These are phyloP conservation scores for Rhadina sibilatrix DNA, from an alignment of 2,113 vertebrate genomes.

Conservation along the genomic window DNA sequence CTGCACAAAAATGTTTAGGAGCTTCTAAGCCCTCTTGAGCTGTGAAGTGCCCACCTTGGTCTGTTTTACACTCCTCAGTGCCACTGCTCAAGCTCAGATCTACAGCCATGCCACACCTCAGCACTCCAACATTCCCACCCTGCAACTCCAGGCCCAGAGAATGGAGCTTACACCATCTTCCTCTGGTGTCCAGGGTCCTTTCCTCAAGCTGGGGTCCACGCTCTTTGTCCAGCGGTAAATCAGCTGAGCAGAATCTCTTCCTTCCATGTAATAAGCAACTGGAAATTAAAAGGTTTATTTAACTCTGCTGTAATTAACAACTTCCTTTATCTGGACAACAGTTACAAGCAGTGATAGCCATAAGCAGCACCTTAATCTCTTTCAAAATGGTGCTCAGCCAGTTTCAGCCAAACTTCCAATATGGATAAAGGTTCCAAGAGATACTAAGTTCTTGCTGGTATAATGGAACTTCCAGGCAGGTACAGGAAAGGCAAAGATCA, in stretches of 20 bases:
- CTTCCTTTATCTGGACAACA: not conserved
- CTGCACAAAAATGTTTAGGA: not conserved
- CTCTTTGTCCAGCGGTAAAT: constrained; percentile 89
- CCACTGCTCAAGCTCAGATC: not conserved
- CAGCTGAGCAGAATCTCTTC: constrained; percentile 85
- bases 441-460: not conserved
- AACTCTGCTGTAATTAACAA: not conserved
- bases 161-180: constrained; percentile 83
- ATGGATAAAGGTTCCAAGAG: not conserved
- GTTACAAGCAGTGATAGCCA: not conserved
- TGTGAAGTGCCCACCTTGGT: not conserved
- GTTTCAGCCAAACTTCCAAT: not conserved
- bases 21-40: not conserved
- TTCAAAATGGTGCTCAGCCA: not conserved
- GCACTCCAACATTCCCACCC: not conserved
- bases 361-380: not conserved
- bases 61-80: not conserved
- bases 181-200: constrained; percentile 82
- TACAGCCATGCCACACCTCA: not conserved
- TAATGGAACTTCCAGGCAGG: not conserved
- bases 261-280: constrained; percentile 97
- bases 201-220: constrained; percentile 84
- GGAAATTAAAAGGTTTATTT: not conserved
- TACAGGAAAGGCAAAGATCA: not conserved
- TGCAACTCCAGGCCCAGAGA: not conserved